Evolutionary conservation across 2,888 invertebrate species (phyloP), one percentile per base, ranked within the genome.

Genomic region (Trichacis sp.): DNA sequence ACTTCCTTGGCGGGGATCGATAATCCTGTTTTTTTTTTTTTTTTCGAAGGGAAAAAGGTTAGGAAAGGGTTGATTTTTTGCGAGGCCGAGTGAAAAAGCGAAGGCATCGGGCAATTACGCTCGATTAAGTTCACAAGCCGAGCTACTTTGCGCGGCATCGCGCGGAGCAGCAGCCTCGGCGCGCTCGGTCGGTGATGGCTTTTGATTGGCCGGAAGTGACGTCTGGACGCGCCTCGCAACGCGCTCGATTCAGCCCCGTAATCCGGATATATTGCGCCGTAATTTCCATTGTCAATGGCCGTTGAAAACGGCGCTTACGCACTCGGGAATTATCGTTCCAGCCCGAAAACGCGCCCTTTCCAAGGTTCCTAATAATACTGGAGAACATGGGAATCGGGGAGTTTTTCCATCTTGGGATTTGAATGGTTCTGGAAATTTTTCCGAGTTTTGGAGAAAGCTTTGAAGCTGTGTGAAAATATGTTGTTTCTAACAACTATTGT

Each of bases 151-250:
- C 57, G 45, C 54, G 43, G n/a, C n/a, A n/a, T n/a, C n/a, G 8
- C 24, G 24, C 24, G 24, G 24, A 3, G 24, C 8, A 5, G 11
- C 36, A 5, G 59, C 47, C 52, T 55, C 47, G 52, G 51, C 60
- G 48, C 40, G 50, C 17, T 53, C 24, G 24, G 68, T 75, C 78
- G 79, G 75, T 81, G 80, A 81, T 81, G 79, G 76, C 78, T 81
- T 81, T 81, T 82, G 82, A 82, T 82, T 82, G 82, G 76, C 80
- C 82, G 82, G 82, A 82, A 81, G 81, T 81, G 82, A 82, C 81
- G 81, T 81, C 79, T 81, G 64, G 75, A 72, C 74, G 71, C 73
- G 77, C 80, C 79, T 76, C 76, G 74, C 74, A 76, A 70, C 71
- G 70, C 64, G 73, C 64, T 24, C 24, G 24, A 24, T 24, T 59